Conservation (phyloP, 2,888 invertebrate genomes). For the Chrysolina oricalcia region DNA sequence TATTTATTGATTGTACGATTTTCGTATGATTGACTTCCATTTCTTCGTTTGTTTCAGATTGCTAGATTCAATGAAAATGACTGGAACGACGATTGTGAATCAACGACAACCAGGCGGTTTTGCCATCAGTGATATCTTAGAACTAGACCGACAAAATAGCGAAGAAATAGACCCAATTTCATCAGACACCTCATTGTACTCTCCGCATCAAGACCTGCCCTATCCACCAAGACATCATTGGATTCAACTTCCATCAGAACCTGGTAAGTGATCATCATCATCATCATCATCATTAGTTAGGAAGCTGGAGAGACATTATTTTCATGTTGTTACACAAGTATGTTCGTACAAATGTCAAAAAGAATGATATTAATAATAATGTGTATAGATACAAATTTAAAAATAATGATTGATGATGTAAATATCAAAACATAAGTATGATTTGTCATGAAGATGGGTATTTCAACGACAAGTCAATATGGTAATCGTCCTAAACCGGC, state of each 20-base stretch:
- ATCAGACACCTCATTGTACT: constrained; percentile 64
- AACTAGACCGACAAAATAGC: constrained; percentile 81
- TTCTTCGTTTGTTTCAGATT: constrained; percentile 76
- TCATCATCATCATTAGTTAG: too few relatives aligned
- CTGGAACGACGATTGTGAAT: constrained; percentile 70
- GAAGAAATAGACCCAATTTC: constrained; percentile 68
- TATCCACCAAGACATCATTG: constrained; percentile 65
- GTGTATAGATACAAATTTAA: too few relatives aligned
- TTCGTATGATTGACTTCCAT: background rate
- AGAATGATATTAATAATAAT: too few relatives aligned
- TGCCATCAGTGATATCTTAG: constrained; percentile 94
- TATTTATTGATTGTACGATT: too few relatives aligned
- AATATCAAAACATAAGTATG: too few relatives aligned
- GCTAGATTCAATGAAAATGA: constrained; percentile 88
- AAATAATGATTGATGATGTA: too few relatives aligned
- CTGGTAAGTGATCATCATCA: constrained; percentile 61
- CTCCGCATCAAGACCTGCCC: constrained; percentile 60
- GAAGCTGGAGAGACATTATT: too few relatives aligned
- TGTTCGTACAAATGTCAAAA: too few relatives aligned
- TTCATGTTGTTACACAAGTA: too few relatives aligned
- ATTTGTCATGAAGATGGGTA: too few relatives aligned
- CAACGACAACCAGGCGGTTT: constrained; percentile 85
- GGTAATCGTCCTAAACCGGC: too few relatives aligned
- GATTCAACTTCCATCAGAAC: constrained; percentile 62
- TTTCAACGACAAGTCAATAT: too few relatives aligned